Conservation (phyloP, 2,113 vertebrate species). For the Callipepla squamata region DNA sequence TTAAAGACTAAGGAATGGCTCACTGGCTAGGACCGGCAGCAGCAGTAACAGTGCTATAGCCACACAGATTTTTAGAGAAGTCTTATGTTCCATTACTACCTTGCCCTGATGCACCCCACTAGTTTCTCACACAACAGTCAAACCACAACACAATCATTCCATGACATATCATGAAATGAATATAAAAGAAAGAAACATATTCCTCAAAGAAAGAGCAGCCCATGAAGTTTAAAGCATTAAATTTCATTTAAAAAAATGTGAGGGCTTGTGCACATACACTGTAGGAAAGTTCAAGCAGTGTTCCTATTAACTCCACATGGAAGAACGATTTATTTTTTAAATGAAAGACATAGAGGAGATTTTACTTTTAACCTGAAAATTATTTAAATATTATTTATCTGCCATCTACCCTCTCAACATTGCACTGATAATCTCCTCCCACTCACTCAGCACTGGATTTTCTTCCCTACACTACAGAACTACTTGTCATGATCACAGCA, state of each 20-base stretch:
- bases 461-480: neutral
- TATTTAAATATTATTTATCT: neutral
- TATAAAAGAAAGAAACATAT: neutral
- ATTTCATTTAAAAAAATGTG: neutral
- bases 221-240: neutral
- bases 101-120: neutral
- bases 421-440: neutral
- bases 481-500: neutral
- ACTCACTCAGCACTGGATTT: neutral
- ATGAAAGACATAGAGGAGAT: neutral
- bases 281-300: neutral
- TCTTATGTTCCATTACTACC: neutral
- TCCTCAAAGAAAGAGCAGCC: neutral
- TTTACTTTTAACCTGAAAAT: neutral
- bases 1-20: neutral
- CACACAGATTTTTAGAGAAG: neutral
- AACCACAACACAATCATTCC: neutral
- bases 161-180: neutral
- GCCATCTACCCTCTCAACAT: neutral
- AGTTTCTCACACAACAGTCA: neutral
- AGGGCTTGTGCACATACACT: neutral
- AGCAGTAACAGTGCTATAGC: neutral
- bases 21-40: neutral
- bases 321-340: neutral
- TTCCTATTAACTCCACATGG: neutral